Evolutionary conservation across 2,888 invertebrate genomes (phyloP), one percentile per base, ranked within the genome.

Genomic region (Panopea generosa): DNA sequence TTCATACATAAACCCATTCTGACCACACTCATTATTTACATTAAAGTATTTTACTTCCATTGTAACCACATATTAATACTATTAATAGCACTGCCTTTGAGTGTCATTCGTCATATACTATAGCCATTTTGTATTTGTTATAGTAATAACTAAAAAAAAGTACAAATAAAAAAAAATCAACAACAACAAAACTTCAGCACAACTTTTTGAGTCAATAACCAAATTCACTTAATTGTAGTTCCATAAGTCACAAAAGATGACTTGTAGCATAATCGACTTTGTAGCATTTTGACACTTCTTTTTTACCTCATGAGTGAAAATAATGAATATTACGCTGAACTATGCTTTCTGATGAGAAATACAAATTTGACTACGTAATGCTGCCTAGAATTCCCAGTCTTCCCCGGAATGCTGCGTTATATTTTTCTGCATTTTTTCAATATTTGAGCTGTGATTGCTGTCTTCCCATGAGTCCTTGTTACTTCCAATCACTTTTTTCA

Each of bases 361-460:
- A 33, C 33, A 45, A 45, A 3, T 61, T 20, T 3, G 33, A 47
- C 3, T 24, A 9, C 43, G 33, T 77, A 72, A 71, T 77, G 77
- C 77, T 73, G 71, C 66, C 87, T 82, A 90, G 66, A 90, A 89
- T 61, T 88, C 89, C 90, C 90, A 90, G 49, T 84, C 86, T 33
- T 88, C 89, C 53, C 83, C 81, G 43, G 84, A 71, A 70, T 84
- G 84, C 55, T 84, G 77, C 55, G 82, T 67, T 49, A 89, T 69
- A 68, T 83, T 86, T 59, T 88, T 87, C 77, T 89, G 87, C 38
- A 90, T 77, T 69, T 89, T 89, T 55, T 84, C 87, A 55, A 88
- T 86, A 76, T 77, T 85, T 49, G 82, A 83, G 52, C 83, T 68
- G 55, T 86, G 75, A 43, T 89, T 86, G 43, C 83, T 85, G 47